These are phyloP conservation scores for Neofelis nebulosa DNA, from an alignment of 2,113 vertebrate genomes.

Conservation along the genomic window DNA sequence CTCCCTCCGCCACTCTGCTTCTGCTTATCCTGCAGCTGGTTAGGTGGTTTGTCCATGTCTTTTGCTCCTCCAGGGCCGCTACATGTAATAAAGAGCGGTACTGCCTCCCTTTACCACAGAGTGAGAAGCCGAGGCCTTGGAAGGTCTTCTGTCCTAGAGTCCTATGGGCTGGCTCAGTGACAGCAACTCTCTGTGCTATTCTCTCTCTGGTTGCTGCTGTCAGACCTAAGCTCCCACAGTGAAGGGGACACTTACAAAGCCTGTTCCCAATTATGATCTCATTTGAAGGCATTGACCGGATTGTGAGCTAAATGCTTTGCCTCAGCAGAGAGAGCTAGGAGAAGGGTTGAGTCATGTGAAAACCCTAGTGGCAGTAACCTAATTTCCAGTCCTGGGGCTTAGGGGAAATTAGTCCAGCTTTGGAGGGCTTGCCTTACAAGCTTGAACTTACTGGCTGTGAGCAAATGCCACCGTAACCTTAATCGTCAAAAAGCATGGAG, in stretches of 20 bases:
- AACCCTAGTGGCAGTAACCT: constrained; percentile 61
- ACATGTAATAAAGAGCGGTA: background rate
- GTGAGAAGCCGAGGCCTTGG: background rate
- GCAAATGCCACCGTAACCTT: constrained; percentile 30
- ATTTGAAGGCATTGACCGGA: constrained; percentile 28
- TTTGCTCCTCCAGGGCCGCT: background rate
- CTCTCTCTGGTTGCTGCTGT: background rate
- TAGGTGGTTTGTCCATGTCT: background rate
- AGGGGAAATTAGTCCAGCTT: constrained; percentile 65
- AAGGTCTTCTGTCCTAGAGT: background rate
- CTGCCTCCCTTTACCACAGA: background rate
- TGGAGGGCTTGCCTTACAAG: constrained; percentile 55
- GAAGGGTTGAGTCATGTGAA: constrained; percentile 62
- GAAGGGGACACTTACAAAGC: background rate
- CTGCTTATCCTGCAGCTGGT: background rate
- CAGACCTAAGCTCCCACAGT: background rate
- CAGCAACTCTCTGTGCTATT: background rate
- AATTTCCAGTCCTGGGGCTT: constrained; percentile 58
- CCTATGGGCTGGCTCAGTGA: background rate
- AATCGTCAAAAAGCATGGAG: constrained; percentile 22
- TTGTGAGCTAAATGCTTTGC: constrained; percentile 40
- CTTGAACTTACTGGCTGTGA: constrained; percentile 21
- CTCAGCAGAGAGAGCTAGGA: constrained; percentile 48
- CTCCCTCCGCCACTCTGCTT: background rate
- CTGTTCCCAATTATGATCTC: constrained; percentile 25